Evolutionary conservation across 2,888 invertebrate genomes (phyloP), one percentile per base, ranked within the genome.

Genomic region (Isoperla grammatica): DNA sequence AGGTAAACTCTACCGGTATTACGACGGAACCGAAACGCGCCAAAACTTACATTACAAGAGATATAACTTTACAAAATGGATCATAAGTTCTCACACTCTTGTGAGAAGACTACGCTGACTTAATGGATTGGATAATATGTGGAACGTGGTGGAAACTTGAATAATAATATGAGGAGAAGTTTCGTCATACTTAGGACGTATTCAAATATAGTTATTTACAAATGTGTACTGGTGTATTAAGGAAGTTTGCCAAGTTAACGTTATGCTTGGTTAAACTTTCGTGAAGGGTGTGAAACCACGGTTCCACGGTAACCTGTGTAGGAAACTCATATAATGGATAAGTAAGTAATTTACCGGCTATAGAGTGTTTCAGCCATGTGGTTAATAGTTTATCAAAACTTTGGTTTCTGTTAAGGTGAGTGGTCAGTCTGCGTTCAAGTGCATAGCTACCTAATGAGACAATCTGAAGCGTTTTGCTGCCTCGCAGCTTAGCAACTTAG

Each of bases 51-150:
- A 53, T 53, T 53, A 53, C 53, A 37, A 17, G 20, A 37, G 53
- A 53, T 53, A 53, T 53, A 53, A 53, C 37, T 53, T 53, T 53
- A 17, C 53, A 17, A 53, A 53, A 53, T 17, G 53, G 53, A 53
- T 53, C 53, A 53, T 12, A 53, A 53, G 39, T 53, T 53, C 9
- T 17, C 35, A 39, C 15, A 17, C 39, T 42, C 42, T n/a, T 42
- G 46, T 22, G 22, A 46, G 9, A 15, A 9, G 46, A 19, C 22
- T 46, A 15, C 15, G 45, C 45, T 15, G n/a, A 45, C 45, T 45
- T 45, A 45, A 45, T 45, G 45, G 45, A 45, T 45, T 45, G 45
- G 45, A 45, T 45, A 45, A 45, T 45, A 17, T 45, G 11, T 19
- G 15, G 17, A 40, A 40, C 42, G n/a, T 40, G 42, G 42, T 40